Conservation (phyloP, 2,888 invertebrate genomes). For the Cosmia pyralina region DNA sequence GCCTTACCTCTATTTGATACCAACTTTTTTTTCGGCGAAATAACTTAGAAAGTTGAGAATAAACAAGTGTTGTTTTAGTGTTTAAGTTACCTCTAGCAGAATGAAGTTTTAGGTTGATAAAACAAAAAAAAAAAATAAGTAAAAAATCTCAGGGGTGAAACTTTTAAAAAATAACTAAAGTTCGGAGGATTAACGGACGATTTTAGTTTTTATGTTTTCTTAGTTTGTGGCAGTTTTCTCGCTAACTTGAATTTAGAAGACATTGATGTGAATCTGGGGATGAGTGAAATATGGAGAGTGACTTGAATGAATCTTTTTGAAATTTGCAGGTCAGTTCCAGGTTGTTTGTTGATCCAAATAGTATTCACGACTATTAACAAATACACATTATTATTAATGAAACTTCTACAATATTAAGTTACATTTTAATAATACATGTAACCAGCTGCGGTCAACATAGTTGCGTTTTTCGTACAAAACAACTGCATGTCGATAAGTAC, state of each 20-base stretch:
- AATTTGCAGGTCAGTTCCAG: too few relatives aligned
- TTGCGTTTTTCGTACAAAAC: slow-evolving; percentile 1
- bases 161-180: slow-evolving; percentile 60
- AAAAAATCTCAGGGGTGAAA: slow-evolving; percentile 58
- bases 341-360: too few relatives aligned
- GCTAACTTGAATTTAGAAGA: slow-evolving; percentile 21
- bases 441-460: background rate
- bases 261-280: slow-evolving; percentile 24
- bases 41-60: slow-evolving; percentile 63
- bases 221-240: slow-evolving; percentile 39
- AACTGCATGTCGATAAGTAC: background rate
- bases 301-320: background rate
- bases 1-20: slow-evolving; percentile 60
- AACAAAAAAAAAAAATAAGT: slow-evolving; percentile 46
- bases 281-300: slow-evolving; percentile 14
- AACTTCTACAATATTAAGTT: background rate
- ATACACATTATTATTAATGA: too few relatives aligned
- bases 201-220: slow-evolving; percentile 54
- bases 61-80: slow-evolving; percentile 71
- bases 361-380: too few relatives aligned
- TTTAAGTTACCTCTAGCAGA: slow-evolving; percentile 65
- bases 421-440: background rate
- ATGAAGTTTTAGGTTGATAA: slow-evolving; percentile 62
- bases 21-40: slow-evolving; percentile 48
- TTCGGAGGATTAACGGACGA: slow-evolving; percentile 35